Base-by-base conservation (phyloP, 2,888 invertebrate genomes). In the Villa cingulata region DNA sequence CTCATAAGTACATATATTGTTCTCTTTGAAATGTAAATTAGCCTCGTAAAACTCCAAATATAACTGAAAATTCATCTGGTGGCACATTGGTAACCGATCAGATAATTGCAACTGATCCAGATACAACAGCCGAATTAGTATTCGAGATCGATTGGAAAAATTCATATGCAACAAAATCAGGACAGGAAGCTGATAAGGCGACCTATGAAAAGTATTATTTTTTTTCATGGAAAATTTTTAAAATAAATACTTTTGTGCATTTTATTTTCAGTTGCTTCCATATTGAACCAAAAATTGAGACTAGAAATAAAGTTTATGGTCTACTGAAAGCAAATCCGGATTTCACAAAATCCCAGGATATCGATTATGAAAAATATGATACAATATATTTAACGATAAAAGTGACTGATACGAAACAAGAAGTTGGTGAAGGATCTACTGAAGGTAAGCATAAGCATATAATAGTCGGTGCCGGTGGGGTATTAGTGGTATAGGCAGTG, bases 351-450 rank as follows among this genome's bases (percentile, higher is more conserved):
- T 12, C 37, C n/a, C 37, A 48, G 14, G 23, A 73, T 48, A 72
- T 78, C 29, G 77, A 80, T 63, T 79, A 71, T 57, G 78, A 79
- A 58, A 66, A 68, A 60, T 78, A 76, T 53, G 78, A 80, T 54
- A 70, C 75, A 16, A 63, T 80, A 19, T 74, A 74, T 59, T 65
- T 80, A 40, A 66, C 66, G 1, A 63, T 80, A 37, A 60, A 68
- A 32, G 75, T 76, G 2, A 64, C 62, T 1, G 79, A 80, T 54
- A 54, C 55, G 1, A 69, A 72, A 41, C 77, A 77, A 1, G 62
- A 62, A 41, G 57, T 70, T n/a, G 73, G 74, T 43, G 63, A 65
- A 0, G 64, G 68, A 38, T 70, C 62, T 37, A 72, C 74, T 50
- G 73, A 72, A 59, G 72, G 79, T 78, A 62, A 10, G 12, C 36